phyloP scores from a whole-genome alignment of 1,140 invertebrate genomes.

The Aporrectodea caliginosa region DNA sequence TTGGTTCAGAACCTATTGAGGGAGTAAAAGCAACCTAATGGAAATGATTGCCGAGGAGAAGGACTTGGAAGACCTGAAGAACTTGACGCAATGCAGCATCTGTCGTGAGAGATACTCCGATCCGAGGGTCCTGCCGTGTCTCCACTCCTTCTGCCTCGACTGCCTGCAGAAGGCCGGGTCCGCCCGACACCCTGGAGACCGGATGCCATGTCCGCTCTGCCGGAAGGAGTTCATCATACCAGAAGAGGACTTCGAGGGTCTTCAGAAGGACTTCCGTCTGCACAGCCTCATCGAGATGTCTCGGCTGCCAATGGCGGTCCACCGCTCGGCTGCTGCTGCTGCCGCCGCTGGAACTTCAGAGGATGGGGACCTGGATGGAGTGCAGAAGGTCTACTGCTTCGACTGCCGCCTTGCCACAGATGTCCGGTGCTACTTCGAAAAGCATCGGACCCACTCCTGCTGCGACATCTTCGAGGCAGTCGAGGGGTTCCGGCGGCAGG shows the following conservation, averaged over 20 bases:
- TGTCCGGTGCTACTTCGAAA: not conserved
- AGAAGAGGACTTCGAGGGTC: not conserved
- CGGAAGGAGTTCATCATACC: not conserved
- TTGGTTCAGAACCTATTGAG: too few relatives aligned
- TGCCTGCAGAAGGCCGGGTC: slow-evolving; percentile 56
- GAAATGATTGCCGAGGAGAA: too few relatives aligned
- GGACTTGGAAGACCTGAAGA: slow-evolving; percentile 39
- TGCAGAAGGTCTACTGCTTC: not conserved
- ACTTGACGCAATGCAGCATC: slow-evolving; percentile 41
- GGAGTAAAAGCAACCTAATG: too few relatives aligned
- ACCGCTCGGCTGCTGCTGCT: not conserved
- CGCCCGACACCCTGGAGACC: not conserved
- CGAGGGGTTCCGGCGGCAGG: not conserved
- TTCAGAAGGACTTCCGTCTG: not conserved
- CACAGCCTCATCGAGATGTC: not conserved
- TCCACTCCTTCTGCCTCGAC: slow-evolving; percentile 48
- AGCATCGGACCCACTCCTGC: not conserved
- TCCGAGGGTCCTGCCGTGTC: slow-evolving; percentile 44
- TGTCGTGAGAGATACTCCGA: slow-evolving; percentile 38
- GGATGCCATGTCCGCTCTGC: not conserved
- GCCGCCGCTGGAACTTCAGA: too few relatives aligned
- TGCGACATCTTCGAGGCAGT: not conserved
- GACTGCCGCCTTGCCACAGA: not conserved
- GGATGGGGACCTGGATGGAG: not conserved
- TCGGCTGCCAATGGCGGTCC: too few relatives aligned